Evolutionary conservation across 1,140 invertebrate genomes (phyloP), one percentile per base, ranked within the genome.

Genomic region (Lepidurus arcticus): DNA sequence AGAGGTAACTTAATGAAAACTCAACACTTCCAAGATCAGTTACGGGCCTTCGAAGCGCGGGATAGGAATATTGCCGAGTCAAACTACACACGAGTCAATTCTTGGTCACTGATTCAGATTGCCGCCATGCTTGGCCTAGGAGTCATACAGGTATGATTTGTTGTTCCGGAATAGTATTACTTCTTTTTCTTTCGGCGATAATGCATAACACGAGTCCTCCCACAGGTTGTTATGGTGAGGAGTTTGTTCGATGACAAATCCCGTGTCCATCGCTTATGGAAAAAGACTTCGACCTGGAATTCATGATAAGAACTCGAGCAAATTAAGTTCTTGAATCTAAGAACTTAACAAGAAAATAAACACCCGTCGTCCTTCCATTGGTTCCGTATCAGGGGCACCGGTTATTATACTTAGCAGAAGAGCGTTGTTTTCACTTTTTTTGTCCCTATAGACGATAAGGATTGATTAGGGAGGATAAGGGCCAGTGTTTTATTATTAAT

Each of bases 21-120:
- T 0, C 84, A 90, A 21, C 87, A 91, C 78, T 82, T 92, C 77
- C 93, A 94, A 85, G 92, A 93, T 81, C 83, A 91, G 53, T 85
- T 91, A 73, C 88, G 90, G 24, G 91, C 91, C 1, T 88, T 89
- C 81, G 93, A 94, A 84, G 90, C 92, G 0, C 84, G 92, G 45
- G 93, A 94, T 84, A 87, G 92, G 79, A 93, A 92, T 84, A 81
- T 92, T n/a, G 90, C 91, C 0, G 93, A 95, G 83, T 87, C 89
- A 21, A 93, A 91, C 83, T 92, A 89, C 85, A 88, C 86, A 82
- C 88, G 90, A 82, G 92, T 94, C 0, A 91, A 92, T 84, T 86
- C 85, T 6, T 92, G 91, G 88, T 94, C 92, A 0, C 83, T 90
- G 76, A 81, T 91, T 1, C 91, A 93, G 80, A 88, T 93, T 4